Percentiles rank a stretch among this genome's conserved stretches.
Evolutionary conservation across 2,113 vertebrate genomes (phyloP).

Genomic region (Ochotona princeps): DNA sequence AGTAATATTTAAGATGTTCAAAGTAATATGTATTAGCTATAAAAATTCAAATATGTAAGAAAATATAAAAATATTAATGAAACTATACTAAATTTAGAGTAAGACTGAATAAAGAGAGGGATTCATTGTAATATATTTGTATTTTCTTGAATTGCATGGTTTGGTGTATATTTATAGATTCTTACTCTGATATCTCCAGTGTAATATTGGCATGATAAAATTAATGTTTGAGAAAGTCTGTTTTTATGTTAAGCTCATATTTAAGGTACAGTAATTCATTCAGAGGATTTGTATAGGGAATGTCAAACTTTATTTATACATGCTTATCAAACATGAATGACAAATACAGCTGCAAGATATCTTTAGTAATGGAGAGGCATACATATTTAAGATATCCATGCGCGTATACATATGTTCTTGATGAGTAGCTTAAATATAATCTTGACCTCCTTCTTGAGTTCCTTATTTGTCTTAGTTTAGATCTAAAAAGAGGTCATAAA

Average conservation of each 20-base stretch:
- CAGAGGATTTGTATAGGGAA: background rate
- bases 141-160: background rate
- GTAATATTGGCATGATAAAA: background rate
- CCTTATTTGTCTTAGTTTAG: slow-evolving; percentile 63
- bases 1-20: background rate
- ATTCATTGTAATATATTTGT: background rate
- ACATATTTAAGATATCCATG: background rate
- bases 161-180: background rate
- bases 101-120: background rate
- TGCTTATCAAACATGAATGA: background rate
- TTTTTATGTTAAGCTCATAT: background rate
- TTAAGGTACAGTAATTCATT: background rate
- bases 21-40: background rate
- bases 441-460: slow-evolving; percentile 61
- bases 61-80: background rate
- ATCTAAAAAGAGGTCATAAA: slow-evolving; percentile 69
- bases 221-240: background rate
- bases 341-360: background rate
- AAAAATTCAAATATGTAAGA: background rate
- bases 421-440: slow-evolving; percentile 14
- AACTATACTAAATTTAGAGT: background rate
- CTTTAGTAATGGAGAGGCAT: background rate
- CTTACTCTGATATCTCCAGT: background rate
- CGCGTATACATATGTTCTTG: background rate
- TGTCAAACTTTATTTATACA: background rate